Base-by-base conservation (phyloP, 2,113 vertebrate species). In the Chrysochloris asiatica region DNA sequence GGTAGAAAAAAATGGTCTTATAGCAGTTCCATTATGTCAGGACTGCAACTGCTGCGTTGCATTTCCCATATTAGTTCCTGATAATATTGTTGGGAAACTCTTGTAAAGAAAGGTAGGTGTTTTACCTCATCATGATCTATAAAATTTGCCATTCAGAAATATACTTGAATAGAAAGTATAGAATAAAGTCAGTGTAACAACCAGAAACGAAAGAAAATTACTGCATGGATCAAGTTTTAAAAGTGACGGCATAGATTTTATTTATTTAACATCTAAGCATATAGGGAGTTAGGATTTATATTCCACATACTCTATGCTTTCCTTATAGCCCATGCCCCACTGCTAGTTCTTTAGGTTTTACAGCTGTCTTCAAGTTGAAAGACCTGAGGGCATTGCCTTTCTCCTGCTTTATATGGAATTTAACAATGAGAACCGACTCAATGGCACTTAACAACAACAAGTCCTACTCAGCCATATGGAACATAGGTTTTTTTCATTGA, bases 391-490 rank as follows among this genome's bases (percentile, higher is more conserved):
- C 30, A 10, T 41, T 41, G 16, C 43, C 45, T 81, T 83, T 83
- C 77, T 82, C 43, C n/a, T 48, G 24, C 11, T 95, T 95, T n/a
- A 69, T 80, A 83, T 65, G 36, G 67, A 90, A 26, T n/a, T 83
- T 81, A n/a, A 87, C 88, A 83, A 92, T 71, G 45, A 73, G 50
- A 48, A n/a, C n/a, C n/a, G n/a, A n/a, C n/a, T n/a, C n/a, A n/a
- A 83, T 65, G 36, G 67, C 89, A 26, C 33, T 83, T 81, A n/a
- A 87, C 88, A 83, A 92, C 67, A 43, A 73, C 47, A 48, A 93
- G 56, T 83, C 4, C 22, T 52, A 47, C 3, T 80, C 72, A 92
- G 56, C 93, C 13, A 33, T 54, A 22, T 16, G 17, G 41, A 85
- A 43, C 56, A 7, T 41, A 14, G n/a, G 54, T 63, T 54, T 87